Evolutionary conservation across 1,140 invertebrate genomes (phyloP), one percentile per base, ranked within the genome.

Genomic region (Hycleus cichorii): DNA sequence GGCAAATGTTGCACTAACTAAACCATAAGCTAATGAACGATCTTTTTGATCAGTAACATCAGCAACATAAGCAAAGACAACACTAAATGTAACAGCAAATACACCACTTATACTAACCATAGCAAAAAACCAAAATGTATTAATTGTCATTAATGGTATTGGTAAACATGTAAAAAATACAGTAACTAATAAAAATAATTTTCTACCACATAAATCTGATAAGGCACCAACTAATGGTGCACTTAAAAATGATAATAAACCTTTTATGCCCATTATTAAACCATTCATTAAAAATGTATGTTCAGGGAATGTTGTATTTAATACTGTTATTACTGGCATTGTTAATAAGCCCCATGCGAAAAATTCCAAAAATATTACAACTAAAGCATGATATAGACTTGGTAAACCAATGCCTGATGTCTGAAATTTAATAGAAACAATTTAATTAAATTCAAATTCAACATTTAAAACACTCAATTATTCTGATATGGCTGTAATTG

Each of bases 271-370:
- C 84, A 98, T 93, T 71, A 99, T 98, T 58, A 99, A 81, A 57
- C 97, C 97, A 84, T 99, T 99, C 93, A 98, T 97, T 40, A 99
- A 83, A 78, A 99, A 99, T 68, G 95, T 98, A 71, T 99, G 95
- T 78, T 96, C 89, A 57, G 96, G 96, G 79, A 99, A 99, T 47
- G 96, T 98, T 64, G 91, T 87, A 76, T 98, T 97, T 61, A 99
- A 78, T 77, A 96, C 96, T 64, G 90, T 88, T 74, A 99, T 99
- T 72, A 98, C 91, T 47, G 97, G 97, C 81, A 96, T 94, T 42
- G 95, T 99, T 45, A 99, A 82, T 60, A 99, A 81, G 53, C 97
- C 97, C 96, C 97, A 99, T 55, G 96, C 92, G 78, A 99, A 99
- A 80, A 98, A 99, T 80, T 99, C 97, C 74, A 99, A 81, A 80